Evolutionary conservation across 2,888 invertebrate species (phyloP), one percentile per base, ranked within the genome.

Genomic region (Tholera decimalis): DNA sequence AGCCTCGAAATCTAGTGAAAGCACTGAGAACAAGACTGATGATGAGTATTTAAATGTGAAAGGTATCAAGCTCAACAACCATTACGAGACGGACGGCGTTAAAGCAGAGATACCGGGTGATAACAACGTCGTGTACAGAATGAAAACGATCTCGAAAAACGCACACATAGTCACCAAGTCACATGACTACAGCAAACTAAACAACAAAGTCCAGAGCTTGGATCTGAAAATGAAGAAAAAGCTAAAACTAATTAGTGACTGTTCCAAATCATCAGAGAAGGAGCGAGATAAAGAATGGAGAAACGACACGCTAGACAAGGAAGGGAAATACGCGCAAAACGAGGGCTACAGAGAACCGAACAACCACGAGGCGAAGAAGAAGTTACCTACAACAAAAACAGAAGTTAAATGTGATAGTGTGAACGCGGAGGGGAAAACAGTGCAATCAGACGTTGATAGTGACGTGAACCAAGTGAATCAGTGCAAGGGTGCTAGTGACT

Each of bases 261-360:
- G 70, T 57, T 88, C 89, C 18, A 93, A 91, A 64, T 59, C 79
- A 59, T 83, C 86, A 53, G 92, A 93, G 68, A 91, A 93, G 76
- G 91, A 95, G 76, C 84, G 92, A 61, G 93, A 93, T 76, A 96
- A 96, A 85, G 96, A 96, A 82, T 96, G 96, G 90, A 94, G 96
- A 85, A 96, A 96, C 86, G 96, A 96, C 83, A 87, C 94, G 73
- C 89, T 96, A 75, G 95, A 96, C 65, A 96, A 96, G 61, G 96
- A 96, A 67, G 96, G 96, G 47, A 93, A 94, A 68, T 95, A 95
- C 82, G 94, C 94, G 64, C 95, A 94, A 80, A 95, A 94, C 78
- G 95, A 95, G 72, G 95, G 95, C 61, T 95, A 95, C 88, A 93
- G 95, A 95, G 95, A 95, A 92, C 82, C 84, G 7, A 92, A 93